Base-by-base conservation (phyloP, 2,113 vertebrate genomes). In the Acanthochromis polyacanthus region DNA sequence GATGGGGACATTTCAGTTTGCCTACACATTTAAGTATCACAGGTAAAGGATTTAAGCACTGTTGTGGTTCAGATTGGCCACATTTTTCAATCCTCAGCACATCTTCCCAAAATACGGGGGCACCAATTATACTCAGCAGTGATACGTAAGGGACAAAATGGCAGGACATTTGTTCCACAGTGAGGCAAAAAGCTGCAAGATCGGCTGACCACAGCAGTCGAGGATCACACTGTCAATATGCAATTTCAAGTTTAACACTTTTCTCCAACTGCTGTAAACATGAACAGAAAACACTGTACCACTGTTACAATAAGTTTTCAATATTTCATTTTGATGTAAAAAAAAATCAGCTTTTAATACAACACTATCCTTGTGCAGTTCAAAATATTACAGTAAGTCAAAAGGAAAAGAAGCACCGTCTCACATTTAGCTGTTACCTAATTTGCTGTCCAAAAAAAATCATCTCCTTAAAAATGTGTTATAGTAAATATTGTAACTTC, bases 401-500 rank as follows among this genome's bases (percentile, higher is more conserved):
- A 80, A 72, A 77, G 45, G 53, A 38, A 63, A 74, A 73, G 60
- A 82, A 89, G 87, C 84, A 88, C 84, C 81, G 76, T 78, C 56
- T 71, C 71, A 84, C 63, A 85, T 83, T 81, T 81, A 83, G 78
- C 74, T 16, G 17, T 77, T 60, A 62, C n/a, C 71, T 30, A 73
- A 58, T 80, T 62, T 46, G n/a, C 43, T 38, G 9, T 75, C 66
- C 38, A 76, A 82, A 84, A 82, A 80, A n/a, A n/a, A n/a, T n/a
- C n/a, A 80, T 22, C 9, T 66, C 20, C 52, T 77, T 85, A 86
- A 85, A 89, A 88, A 89, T 51, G 9, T 79, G 78, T 77, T 63
- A 81, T 90, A 84, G 78, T 81, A 90, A 88, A 92, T 87, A 83
- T 71, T 61, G 58, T 79, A 86, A 88, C 66, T 78, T 80, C 71